Conservation (phyloP, 2,888 invertebrate species). For the Sarcophaga variegata region DNA sequence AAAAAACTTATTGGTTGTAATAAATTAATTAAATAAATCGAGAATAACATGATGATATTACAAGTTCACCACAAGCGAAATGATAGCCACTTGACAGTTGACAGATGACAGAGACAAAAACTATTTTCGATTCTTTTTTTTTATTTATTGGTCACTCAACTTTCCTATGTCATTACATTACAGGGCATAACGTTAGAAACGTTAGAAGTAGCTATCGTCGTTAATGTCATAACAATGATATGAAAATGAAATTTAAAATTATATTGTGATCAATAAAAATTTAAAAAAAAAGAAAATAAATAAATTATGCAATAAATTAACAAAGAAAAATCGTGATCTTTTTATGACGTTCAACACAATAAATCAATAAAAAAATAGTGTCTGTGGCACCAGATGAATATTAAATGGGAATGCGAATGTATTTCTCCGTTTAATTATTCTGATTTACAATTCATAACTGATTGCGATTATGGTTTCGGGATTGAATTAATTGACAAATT, state of each 20-base stretch:
- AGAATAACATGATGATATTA: constrained; percentile 6
- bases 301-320: constrained; percentile 58
- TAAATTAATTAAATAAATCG: constrained; percentile 42
- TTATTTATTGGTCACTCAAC: constrained; percentile 58
- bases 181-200: neutral
- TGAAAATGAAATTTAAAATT: neutral
- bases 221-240: neutral
- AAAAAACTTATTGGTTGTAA: constrained; percentile 26
- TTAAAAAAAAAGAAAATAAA: neutral
- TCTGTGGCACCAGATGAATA: constrained; percentile 38
- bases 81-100: constrained; percentile 10
- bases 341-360: neutral
- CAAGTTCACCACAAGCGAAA: neutral
- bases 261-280: neutral
- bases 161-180: constrained; percentile 26
- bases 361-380: neutral
- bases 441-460: constrained; percentile 56
- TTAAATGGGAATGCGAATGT: constrained; percentile 9
- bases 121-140: constrained; percentile 2
- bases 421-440: constrained; percentile 46
- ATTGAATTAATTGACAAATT: constrained; percentile 32
- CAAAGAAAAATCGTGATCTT: constrained; percentile 51
- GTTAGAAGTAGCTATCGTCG: neutral
- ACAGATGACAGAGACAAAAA: neutral
- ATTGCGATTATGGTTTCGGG: neutral